Evolutionary conservation across 2,113 vertebrate species (phyloP).

Genomic region (Carollia perspicillata): DNA sequence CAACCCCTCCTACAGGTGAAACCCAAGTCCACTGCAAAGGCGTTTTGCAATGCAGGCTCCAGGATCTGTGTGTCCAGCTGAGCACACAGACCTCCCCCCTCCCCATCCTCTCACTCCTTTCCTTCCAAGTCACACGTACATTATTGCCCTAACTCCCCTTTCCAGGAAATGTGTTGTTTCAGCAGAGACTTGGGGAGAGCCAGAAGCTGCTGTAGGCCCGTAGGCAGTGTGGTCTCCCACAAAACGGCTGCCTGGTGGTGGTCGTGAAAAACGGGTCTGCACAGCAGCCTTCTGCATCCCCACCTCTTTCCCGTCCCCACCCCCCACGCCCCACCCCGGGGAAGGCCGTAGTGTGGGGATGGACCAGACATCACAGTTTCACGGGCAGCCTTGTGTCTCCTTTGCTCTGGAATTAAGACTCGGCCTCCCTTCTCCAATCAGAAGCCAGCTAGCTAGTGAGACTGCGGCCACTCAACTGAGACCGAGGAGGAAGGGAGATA

Average conservation of each 20-base stretch:
- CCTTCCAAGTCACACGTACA: neutral
- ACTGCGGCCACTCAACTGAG: neutral
- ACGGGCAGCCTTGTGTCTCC: neutral
- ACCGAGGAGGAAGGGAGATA: neutral
- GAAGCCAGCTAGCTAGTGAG: neutral
- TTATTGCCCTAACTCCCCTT: neutral
- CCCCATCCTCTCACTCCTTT: neutral
- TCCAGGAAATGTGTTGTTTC: constrained; percentile 17
- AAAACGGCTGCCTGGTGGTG: neutral
- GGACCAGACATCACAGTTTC: neutral
- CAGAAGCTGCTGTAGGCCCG: neutral
- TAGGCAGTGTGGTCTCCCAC: neutral
- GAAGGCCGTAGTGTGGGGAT: neutral
- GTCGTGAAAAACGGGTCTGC: neutral
- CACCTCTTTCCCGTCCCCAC: neutral
- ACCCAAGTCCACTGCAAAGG: neutral
- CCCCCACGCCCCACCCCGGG: neutral
- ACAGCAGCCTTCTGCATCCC: neutral
- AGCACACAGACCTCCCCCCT: neutral
- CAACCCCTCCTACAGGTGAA: constrained; percentile 14
- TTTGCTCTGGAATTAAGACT: neutral
- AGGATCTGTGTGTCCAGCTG: constrained; percentile 30
- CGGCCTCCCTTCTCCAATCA: neutral
- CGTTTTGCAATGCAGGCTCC: neutral
- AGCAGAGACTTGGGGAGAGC: neutral